phyloP scores from a whole-genome alignment of 2,888 invertebrate genomes.

The Sarcophaga caerulescens region DNA sequence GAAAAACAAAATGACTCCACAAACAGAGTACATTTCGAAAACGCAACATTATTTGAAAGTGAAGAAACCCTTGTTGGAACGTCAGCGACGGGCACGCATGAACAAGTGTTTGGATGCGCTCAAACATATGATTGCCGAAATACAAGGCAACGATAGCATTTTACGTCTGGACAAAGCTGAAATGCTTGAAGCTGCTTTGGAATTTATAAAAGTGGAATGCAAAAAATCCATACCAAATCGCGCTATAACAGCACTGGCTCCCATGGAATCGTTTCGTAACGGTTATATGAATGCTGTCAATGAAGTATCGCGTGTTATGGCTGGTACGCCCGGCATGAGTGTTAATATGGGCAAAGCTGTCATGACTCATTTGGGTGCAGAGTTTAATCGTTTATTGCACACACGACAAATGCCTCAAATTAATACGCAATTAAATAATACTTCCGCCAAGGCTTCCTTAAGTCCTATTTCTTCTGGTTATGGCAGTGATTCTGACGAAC shows the following conservation, averaged over 20 bases:
- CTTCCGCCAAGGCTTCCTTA: constrained; percentile 64
- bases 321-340: constrained; percentile 92
- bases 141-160: constrained; percentile 92
- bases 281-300: constrained; percentile 95
- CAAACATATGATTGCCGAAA: constrained; percentile 90
- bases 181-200: constrained; percentile 92
- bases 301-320: constrained; percentile 92
- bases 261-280: constrained; percentile 89
- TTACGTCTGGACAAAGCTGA: constrained; percentile 94
- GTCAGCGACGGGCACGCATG: constrained; percentile 93
- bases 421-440: background rate
- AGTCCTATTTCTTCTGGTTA: constrained; percentile 80
- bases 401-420: constrained; percentile 43
- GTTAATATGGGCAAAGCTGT: constrained; percentile 91
- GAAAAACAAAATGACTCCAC: constrained; percentile 65
- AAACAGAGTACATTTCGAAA: constrained; percentile 83
- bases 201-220: constrained; percentile 86
- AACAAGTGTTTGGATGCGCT: constrained; percentile 94
- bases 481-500: constrained; percentile 74
- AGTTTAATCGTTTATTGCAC: constrained; percentile 84
- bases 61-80: constrained; percentile 95
- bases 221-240: constrained; percentile 76
- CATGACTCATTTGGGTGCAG: constrained; percentile 93
- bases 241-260: constrained; percentile 84
- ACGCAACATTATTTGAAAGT: constrained; percentile 96